phyloP scores from a whole-genome alignment of 2,113 vertebrate genomes.

The Phaethornis superciliosus region DNA sequence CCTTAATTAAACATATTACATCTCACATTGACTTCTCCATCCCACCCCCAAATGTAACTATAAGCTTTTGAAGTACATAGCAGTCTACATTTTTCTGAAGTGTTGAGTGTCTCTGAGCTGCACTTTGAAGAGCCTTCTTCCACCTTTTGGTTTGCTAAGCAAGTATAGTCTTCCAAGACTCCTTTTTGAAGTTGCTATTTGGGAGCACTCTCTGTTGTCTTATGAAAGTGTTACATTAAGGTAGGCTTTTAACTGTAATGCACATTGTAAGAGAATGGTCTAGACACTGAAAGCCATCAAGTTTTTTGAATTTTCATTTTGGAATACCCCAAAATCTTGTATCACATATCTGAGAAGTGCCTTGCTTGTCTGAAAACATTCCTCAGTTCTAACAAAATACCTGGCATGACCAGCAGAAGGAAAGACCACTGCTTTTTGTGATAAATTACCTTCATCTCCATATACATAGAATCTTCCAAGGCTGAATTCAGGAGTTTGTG shows the following conservation, averaged over 20 bases:
- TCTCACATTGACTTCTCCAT: neutral
- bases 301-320: neutral
- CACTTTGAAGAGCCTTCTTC: neutral
- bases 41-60: neutral
- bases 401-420: neutral
- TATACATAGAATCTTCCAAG: neutral
- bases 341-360: neutral
- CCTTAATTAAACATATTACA: neutral
- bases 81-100: neutral
- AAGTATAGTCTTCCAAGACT: neutral
- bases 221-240: neutral
- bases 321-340: neutral
- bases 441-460: neutral
- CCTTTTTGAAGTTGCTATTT: conserved; percentile 7
- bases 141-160: neutral
- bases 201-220: neutral
- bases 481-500: neutral
- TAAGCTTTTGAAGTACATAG: neutral
- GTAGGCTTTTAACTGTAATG: neutral
- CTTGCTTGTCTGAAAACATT: neutral
- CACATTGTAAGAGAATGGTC: neutral
- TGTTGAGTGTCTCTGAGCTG: neutral
- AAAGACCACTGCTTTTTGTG: neutral
- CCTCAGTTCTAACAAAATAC: neutral
- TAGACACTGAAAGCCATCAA: neutral